Conservation (phyloP, 2,113 vertebrate genomes). For the Murina feae region DNA sequence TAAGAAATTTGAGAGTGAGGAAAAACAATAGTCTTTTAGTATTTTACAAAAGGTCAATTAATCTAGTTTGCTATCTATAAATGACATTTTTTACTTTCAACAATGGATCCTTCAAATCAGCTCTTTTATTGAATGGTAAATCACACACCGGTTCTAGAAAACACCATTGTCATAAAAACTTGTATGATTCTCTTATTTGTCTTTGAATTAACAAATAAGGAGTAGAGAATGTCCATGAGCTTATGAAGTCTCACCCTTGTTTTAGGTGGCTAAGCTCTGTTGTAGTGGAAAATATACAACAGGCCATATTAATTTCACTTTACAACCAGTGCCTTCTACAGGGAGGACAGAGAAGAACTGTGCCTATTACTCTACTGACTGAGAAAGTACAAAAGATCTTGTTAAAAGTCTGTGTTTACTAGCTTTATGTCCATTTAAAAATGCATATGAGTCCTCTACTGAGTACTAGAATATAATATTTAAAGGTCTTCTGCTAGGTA, state of each 20-base stretch:
- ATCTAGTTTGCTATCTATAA: slow-evolving; percentile 34
- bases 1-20: slow-evolving; percentile 34
- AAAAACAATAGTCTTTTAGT: slow-evolving; percentile 46
- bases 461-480: not conserved
- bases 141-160: not conserved
- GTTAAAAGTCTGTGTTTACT: not conserved
- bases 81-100: not conserved
- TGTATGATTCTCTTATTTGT: not conserved
- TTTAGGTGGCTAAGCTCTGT: not conserved
- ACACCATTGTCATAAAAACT: not conserved
- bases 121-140: not conserved
- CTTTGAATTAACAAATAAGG: not conserved
- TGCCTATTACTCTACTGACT: not conserved
- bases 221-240: not conserved
- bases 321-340: not conserved
- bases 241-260: not conserved
- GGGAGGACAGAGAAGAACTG: not conserved
- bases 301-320: not conserved
- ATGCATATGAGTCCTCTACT: not conserved
- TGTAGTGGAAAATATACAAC: not conserved
- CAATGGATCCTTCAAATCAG: not conserved
- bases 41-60: slow-evolving; percentile 49
- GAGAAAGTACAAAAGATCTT: not conserved
- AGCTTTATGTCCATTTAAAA: not conserved
- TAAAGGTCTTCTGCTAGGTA: not conserved